Conservation (phyloP, 2,888 invertebrate species). For the Theretra japonica region DNA sequence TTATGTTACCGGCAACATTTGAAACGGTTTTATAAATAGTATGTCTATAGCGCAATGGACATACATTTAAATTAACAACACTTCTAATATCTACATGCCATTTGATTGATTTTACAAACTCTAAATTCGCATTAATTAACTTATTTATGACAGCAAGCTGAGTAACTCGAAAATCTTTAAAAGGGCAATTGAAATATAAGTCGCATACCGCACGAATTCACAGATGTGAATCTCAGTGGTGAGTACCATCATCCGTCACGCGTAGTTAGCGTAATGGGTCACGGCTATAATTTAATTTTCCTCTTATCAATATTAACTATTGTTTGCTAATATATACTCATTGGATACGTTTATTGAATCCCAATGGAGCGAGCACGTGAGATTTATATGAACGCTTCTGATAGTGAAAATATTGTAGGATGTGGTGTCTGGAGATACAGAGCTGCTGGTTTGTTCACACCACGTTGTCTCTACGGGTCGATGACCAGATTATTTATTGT, state of each 20-base stretch:
- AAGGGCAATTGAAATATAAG: background rate
- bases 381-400: constrained; percentile 33
- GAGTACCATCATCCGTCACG: constrained; percentile 40
- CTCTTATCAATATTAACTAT: constrained; percentile 52
- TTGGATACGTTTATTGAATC: constrained; percentile 47
- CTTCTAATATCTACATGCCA: too few relatives aligned
- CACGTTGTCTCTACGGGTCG: constrained; percentile 2
- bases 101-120: too few relatives aligned
- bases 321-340: constrained; percentile 50
- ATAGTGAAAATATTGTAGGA: constrained; percentile 2
- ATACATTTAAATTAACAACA: too few relatives aligned
- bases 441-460: constrained; percentile 46
- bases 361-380: constrained; percentile 39
- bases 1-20: too few relatives aligned
- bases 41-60: too few relatives aligned
- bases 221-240: constrained; percentile 18
- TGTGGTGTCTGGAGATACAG: background rate
- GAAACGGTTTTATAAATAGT: too few relatives aligned
- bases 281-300: constrained; percentile 52
- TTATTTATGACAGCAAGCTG: too few relatives aligned
- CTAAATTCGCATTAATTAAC: too few relatives aligned
- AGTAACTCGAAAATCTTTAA: background rate
- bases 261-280: constrained; percentile 48
- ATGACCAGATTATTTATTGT: constrained; percentile 17
- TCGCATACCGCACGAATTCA: background rate